Evolutionary conservation across 2,888 invertebrate species (phyloP), one percentile per base, ranked within the genome.

Genomic region (Sarcophaga variegata): DNA sequence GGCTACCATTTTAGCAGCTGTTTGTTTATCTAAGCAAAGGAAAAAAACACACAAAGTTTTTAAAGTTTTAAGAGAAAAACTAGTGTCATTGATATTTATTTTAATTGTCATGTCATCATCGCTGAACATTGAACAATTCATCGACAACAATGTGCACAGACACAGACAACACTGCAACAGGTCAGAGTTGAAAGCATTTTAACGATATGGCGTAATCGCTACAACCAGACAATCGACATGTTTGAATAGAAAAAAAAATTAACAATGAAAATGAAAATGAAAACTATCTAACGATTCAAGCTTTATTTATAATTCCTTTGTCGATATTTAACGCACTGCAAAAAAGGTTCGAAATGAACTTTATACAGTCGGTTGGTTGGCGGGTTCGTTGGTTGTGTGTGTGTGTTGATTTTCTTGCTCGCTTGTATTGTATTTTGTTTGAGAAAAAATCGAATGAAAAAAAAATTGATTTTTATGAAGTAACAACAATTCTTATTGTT

Each of bases 401-500:
- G 3, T 59, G 62, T 37, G 67, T 69, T 67, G 47, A 20, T 63
- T 45, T 62, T 62, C 4, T 54, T 54, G 54, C 2, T 37, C 2
- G 63, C 17, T 20, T 49, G 47, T 76, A 37, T 71, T 67, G 66
- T 67, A 67, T 66, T 70, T 75, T 69, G 27, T 83, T 74, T 14
- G 54, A 49, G 49, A 49, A 49, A 49, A 49, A 49, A 49, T 49
- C 11, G 14, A 54, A 54, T 14, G 49, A 49, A 14, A 54, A 54
- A 66, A 66, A 66, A 60, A 67, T 79, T 76, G 64, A 70, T 70
- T 80, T 80, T 77, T 85, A 76, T 85, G 76, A 81, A 76, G 66
- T 81, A 85, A 85, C 80, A 85, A 85, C 80, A 85, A 85, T 85
- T 78, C 74, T 78, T 78, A 81, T 85, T 82, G 78, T 85, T 82